phyloP scores from a whole-genome alignment of 2,113 vertebrate genomes.

The Casuarius casuarius region DNA sequence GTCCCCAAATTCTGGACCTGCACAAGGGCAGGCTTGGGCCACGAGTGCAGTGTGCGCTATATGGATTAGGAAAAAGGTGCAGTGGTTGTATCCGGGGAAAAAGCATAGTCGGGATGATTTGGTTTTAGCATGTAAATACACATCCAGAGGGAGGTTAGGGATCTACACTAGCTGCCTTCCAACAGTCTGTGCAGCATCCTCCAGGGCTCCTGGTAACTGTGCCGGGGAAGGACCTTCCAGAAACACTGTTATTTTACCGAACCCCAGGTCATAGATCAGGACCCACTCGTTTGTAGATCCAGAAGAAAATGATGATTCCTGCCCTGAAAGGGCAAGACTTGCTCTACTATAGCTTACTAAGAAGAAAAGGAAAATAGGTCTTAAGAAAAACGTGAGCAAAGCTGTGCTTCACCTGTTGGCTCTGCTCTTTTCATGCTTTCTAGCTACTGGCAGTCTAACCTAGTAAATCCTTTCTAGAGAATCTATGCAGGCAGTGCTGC shows the following conservation, averaged over 20 bases:
- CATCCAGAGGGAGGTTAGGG: neutral
- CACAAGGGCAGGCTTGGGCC: neutral
- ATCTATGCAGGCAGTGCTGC: constrained; percentile 25
- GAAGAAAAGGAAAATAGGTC: neutral
- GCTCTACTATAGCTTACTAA: neutral
- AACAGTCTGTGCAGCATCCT: neutral
- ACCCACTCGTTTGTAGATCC: neutral
- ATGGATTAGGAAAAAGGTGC: neutral
- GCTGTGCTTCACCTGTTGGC: constrained; percentile 39
- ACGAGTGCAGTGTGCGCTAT: neutral
- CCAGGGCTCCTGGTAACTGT: neutral
- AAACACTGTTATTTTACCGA: neutral
- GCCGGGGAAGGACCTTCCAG: neutral
- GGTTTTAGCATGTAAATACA: neutral
- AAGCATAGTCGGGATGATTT: neutral
- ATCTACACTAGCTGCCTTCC: neutral
- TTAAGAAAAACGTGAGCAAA: neutral
- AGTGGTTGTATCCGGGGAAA: neutral
- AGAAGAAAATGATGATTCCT: neutral
- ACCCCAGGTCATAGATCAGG: neutral
- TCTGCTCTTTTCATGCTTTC: constrained; percentile 20
- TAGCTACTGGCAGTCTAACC: neutral
- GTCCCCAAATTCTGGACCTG: neutral
- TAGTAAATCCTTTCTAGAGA: neutral
- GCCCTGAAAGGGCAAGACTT: neutral